phyloP scores from a whole-genome alignment of 2,888 invertebrate genomes.

The Mythimna ferrago region DNA sequence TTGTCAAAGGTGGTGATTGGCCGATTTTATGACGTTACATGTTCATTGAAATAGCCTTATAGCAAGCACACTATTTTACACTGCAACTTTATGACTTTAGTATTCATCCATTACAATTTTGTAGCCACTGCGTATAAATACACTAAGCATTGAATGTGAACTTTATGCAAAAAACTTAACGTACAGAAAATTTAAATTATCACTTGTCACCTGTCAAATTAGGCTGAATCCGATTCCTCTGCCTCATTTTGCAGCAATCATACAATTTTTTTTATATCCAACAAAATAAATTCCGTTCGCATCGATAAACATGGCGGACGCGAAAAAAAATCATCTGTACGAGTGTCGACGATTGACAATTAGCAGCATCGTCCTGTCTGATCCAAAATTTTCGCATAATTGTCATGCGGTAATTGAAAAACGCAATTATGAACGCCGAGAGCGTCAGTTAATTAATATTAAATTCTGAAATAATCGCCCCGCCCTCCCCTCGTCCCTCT shows the following conservation, averaged over 20 bases:
- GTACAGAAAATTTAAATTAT: not conserved
- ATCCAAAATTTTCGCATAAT: conserved; percentile 86
- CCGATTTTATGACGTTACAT: not conserved
- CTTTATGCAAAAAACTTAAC: not conserved
- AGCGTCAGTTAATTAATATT: conserved; percentile 90
- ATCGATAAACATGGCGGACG: conserved; percentile 60
- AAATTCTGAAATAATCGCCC: conserved; percentile 90
- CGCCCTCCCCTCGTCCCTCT: conserved; percentile 69
- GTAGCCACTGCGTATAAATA: not conserved
- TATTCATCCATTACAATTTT: not conserved
- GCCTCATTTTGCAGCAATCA: conserved; percentile 19
- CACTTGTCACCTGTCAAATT: conserved; percentile 28
- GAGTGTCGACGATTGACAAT: conserved; percentile 79
- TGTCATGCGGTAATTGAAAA: conserved; percentile 90
- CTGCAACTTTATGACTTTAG: not conserved
- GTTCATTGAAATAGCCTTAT: not conserved
- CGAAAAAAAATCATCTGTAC: conserved; percentile 56
- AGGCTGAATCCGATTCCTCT: conserved; percentile 2
- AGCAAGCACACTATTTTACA: not conserved
- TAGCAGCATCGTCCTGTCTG: conserved; percentile 81
- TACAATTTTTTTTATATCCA: conserved; percentile 39
- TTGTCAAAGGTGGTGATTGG: not conserved
- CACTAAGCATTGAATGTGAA: not conserved
- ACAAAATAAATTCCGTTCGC: conserved; percentile 40
- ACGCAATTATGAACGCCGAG: conserved; percentile 87